Evolutionary conservation across 2,797 vertebrate genomes (phyloP).

Genomic region (Dallia pectoralis): DNA sequence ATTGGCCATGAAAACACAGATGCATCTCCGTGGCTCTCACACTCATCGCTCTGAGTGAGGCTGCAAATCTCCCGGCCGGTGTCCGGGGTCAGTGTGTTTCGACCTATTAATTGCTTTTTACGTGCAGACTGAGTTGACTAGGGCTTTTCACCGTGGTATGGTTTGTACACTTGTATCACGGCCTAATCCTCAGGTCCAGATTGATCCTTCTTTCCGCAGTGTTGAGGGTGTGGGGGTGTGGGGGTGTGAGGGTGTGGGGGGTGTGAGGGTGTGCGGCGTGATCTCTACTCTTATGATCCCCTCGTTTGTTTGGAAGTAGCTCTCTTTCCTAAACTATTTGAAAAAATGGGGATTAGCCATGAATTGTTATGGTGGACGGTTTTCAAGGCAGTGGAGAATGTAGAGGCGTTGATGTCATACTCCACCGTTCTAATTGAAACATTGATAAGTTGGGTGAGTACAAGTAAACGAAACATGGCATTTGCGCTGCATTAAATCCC

Average conservation of each 20-base stretch:
- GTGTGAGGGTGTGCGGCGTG: background rate
- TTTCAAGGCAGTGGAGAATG: constrained; percentile 21
- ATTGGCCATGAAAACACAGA: no score
- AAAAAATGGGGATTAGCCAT: constrained; percentile 17
- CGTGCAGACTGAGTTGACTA: no score
- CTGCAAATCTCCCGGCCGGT: no score
- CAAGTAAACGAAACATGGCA: background rate
- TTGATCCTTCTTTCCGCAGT: background rate
- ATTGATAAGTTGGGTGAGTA: background rate
- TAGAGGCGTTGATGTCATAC: background rate
- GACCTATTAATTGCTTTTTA: no score
- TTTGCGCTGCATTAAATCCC: constrained; percentile 1
- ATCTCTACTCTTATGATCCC: constrained; percentile 6
- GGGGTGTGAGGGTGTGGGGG: background rate
- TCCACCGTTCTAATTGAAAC: background rate
- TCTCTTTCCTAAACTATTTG: constrained; percentile 28
- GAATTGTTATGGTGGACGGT: constrained; percentile 15
- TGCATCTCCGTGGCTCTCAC: no score
- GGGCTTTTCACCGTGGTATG: no score
- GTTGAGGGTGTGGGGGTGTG: background rate
- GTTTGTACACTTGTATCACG: constrained; percentile 16
- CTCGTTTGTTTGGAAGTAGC: constrained; percentile 30
- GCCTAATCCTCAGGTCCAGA: constrained; percentile 8
- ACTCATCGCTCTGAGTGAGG: no score
- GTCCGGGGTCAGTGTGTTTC: no score